phyloP scores from a whole-genome alignment of 1,140 invertebrate species.

The Lineus longissimus region DNA sequence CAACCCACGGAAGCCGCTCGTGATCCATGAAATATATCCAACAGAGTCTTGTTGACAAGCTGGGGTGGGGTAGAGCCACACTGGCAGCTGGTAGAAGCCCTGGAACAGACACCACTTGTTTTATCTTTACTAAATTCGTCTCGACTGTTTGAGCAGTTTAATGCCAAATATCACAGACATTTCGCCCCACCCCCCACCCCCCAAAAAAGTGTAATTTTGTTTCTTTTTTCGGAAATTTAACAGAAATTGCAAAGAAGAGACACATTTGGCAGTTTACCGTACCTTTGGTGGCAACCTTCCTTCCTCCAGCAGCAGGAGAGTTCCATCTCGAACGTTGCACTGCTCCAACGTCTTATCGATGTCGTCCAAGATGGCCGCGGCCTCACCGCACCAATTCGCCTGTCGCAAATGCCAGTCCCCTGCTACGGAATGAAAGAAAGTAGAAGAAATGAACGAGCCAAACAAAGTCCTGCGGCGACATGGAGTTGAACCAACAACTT shows the following conservation, averaged over 20 bases:
- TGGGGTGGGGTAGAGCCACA: slow-evolving; percentile 34
- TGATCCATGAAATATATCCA: slow-evolving; percentile 20
- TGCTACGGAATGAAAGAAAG: slow-evolving; percentile 19
- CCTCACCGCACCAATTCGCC: slow-evolving; percentile 45
- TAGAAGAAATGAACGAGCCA: not conserved
- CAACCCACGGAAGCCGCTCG: slow-evolving; percentile 6
- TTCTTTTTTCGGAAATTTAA: no score
- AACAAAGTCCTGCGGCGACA: no score
- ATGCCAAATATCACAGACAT: not conserved
- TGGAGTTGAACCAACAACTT: no score
- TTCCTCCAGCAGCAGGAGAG: slow-evolving; percentile 35
- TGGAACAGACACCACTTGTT: slow-evolving; percentile 11
- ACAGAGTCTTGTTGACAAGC: not conserved
- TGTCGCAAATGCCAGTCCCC: slow-evolving; percentile 45
- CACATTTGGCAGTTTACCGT: not conserved
- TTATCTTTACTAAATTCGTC: no score
- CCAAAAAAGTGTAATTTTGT: not conserved
- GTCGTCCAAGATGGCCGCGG: slow-evolving; percentile 39
- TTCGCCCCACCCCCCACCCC: not conserved
- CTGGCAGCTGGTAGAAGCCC: slow-evolving; percentile 32
- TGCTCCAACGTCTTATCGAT: slow-evolving; percentile 26
- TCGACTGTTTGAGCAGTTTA: no score
- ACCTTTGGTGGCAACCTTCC: slow-evolving; percentile 46
- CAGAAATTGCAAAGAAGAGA: no score
- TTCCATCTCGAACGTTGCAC: slow-evolving; percentile 36